Percentiles rank a stretch among this genome's conserved stretches.
Evolutionary conservation across 1,140 invertebrate genomes (phyloP).

Genomic region (Coenobita brevimanus): DNA sequence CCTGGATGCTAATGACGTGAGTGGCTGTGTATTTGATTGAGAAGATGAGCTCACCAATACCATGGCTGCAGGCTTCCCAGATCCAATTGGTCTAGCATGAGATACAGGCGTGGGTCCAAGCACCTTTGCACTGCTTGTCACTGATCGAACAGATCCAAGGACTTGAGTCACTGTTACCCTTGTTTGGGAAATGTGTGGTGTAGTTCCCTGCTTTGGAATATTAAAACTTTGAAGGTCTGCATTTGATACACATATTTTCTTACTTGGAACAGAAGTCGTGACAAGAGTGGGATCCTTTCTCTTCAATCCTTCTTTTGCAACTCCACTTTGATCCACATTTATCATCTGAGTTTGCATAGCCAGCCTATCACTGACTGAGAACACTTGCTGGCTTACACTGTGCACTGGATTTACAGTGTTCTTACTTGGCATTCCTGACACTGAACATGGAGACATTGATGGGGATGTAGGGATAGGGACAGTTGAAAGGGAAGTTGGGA

Average conservation of each 20-base stretch:
- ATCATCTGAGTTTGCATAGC: conserved; percentile 35
- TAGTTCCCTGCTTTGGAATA: conserved; percentile 35
- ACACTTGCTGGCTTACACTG: conserved; percentile 33
- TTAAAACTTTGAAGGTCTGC: conserved; percentile 31
- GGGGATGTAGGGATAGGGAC: background rate
- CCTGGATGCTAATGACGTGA: conserved; percentile 31
- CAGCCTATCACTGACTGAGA: conserved; percentile 31
- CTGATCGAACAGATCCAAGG: conserved; percentile 20
- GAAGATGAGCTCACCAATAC: conserved; percentile 37
- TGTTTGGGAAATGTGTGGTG: conserved; percentile 17
- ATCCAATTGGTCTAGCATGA: conserved; percentile 12
- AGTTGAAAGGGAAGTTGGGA: conserved; percentile 3
- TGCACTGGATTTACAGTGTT: conserved; percentile 32
- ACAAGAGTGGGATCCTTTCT: conserved; percentile 41
- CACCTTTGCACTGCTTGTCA: conserved; percentile 16
- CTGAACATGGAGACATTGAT: background rate
- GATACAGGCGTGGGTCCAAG: conserved; percentile 18
- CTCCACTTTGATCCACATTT: conserved; percentile 31
- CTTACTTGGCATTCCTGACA: conserved; percentile 41
- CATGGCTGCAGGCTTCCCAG: conserved; percentile 43
- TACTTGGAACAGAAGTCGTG: conserved; percentile 22
- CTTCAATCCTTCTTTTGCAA: conserved; percentile 38
- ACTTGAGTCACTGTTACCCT: conserved; percentile 33
- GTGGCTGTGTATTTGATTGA: conserved; percentile 1
- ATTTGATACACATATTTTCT: conserved; percentile 48